phyloP scores from a whole-genome alignment of 1,140 invertebrate species.

The Andricus grossulariae region DNA sequence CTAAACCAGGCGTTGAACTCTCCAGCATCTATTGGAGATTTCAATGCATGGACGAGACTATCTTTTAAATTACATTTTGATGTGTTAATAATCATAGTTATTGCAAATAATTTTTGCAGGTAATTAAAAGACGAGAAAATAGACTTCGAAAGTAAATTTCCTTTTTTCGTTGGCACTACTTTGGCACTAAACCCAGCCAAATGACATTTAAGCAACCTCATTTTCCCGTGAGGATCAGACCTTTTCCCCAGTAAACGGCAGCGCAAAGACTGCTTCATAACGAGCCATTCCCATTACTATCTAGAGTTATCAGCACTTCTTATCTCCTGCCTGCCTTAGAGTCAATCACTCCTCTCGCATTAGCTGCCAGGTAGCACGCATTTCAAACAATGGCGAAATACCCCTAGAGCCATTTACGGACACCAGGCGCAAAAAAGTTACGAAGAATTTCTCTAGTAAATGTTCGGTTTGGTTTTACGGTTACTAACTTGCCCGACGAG shows the following conservation, averaged over 20 bases:
- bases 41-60: too few relatives aligned
- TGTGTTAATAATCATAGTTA: too few relatives aligned
- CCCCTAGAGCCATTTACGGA: background rate
- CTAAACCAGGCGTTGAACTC: background rate
- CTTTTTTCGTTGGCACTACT: background rate
- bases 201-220: constrained; percentile 2
- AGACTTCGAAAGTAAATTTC: background rate
- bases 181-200: background rate
- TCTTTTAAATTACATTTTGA: too few relatives aligned
- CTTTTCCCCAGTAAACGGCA: background rate
- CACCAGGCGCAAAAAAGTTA: background rate
- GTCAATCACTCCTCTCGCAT: constrained; percentile 9
- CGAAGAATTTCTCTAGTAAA: background rate
- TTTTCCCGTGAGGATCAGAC: constrained; percentile 9
- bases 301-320: background rate
- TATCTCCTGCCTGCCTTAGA: background rate
- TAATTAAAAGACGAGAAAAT: too few relatives aligned
- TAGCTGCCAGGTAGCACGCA: background rate
- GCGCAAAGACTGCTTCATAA: background rate
- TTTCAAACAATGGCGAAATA: background rate
- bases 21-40: background rate
- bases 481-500: too few relatives aligned
- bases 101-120: too few relatives aligned
- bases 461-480: too few relatives aligned
- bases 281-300: constrained; percentile 11